A percentile compares a stretch with the other conserved stretches of the same genome.
Conservation (phyloP, 2,113 vertebrate species). For the Tychaedon coryphoeus region DNA sequence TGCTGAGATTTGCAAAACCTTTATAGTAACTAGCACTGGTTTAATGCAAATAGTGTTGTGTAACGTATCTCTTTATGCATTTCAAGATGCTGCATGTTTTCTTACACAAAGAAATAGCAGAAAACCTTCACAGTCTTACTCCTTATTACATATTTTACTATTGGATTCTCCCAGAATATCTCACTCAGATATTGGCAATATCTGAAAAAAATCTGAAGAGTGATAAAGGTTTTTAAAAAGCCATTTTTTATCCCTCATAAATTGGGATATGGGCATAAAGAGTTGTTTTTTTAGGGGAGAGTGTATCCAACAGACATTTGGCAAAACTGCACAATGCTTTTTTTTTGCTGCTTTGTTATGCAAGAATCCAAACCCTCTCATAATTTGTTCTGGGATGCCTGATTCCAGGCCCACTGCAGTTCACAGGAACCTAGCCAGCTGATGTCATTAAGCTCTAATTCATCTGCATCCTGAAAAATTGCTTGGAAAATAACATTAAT, state of each 20-base stretch:
- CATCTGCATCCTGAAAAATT: neutral
- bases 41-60: neutral
- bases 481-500: neutral
- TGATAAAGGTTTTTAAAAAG: neutral
- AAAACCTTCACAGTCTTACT: neutral
- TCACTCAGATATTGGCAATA: neutral
- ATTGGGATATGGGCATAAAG: neutral
- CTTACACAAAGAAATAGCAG: neutral
- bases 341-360: neutral
- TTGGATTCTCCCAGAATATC: neutral
- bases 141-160: neutral
- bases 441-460: neutral
- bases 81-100: neutral
- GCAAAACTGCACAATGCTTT: neutral
- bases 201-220: neutral
- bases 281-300: neutral
- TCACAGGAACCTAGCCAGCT: neutral
- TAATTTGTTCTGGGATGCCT: neutral
- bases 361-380: neutral
- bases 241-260: accelerated
- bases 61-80: neutral
- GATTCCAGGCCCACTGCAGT: neutral
- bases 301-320: neutral
- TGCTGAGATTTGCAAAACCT: neutral
- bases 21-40: neutral